These are phyloP conservation scores for Blomia tropicalis DNA, from an alignment of 2,888 invertebrate genomes.

Conservation along the genomic window DNA sequence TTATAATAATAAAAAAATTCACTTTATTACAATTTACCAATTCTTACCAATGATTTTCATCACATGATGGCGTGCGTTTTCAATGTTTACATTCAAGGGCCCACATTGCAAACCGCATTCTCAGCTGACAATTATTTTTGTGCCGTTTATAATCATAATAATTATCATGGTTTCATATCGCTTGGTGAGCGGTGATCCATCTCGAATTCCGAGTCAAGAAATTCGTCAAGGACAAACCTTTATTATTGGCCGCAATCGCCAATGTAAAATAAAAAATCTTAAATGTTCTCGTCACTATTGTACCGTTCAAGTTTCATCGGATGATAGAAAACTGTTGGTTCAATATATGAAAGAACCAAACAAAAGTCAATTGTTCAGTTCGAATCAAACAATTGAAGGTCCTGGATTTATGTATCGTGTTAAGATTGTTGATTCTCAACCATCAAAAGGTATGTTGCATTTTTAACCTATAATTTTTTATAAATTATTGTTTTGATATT, in stretches of 20 bases:
- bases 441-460: background rate
- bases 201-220: constrained; percentile 1
- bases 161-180: constrained; percentile 6
- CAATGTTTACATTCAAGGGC: too few relatives aligned
- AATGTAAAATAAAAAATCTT: constrained; percentile 19
- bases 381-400: constrained; percentile 21
- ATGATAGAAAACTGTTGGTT: constrained; percentile 7
- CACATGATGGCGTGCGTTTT: too few relatives aligned
- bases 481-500: background rate
- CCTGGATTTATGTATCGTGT: constrained; percentile 28
- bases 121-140: background rate
- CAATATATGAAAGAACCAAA: background rate
- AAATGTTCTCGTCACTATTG: constrained; percentile 17
- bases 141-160: background rate
- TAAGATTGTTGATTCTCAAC: constrained; percentile 6
- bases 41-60: too few relatives aligned
- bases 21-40: background rate
- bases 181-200: constrained; percentile 1
- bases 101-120: background rate
- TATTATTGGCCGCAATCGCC: constrained; percentile 17
- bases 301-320: background rate
- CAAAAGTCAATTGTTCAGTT: background rate
- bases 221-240: background rate
- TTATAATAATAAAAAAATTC: background rate
- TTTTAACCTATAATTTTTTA: background rate